phyloP scores from a whole-genome alignment of 2,113 vertebrate genomes.

The Trachemys scripta region DNA sequence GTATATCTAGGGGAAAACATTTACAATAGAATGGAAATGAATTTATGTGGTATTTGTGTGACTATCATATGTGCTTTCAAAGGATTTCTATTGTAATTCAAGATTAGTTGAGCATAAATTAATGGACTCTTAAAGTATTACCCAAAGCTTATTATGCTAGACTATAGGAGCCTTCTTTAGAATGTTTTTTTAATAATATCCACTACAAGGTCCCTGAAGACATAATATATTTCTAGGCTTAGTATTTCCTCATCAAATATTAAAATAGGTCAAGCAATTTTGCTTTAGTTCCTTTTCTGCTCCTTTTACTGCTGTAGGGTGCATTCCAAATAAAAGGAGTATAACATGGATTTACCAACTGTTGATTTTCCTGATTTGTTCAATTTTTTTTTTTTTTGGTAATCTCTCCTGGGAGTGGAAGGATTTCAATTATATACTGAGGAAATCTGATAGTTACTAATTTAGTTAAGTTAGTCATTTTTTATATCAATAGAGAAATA shows the following conservation, averaged over 20 bases:
- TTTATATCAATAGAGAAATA: neutral
- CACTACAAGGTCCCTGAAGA: constrained; percentile 45
- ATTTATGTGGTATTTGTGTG: constrained; percentile 58
- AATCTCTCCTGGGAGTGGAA: constrained; percentile 4
- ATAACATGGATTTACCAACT: constrained; percentile 40
- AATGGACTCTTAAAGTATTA: constrained; percentile 74
- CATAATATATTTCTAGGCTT: constrained; percentile 42
- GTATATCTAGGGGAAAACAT: constrained; percentile 30
- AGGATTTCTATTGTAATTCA: constrained; percentile 72
- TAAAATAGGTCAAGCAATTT: constrained; percentile 67
- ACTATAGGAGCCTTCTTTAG: constrained; percentile 36
- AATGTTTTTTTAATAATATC: constrained; percentile 64
- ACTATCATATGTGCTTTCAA: constrained; percentile 61
- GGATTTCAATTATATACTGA: neutral
- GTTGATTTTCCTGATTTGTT: constrained; percentile 35
- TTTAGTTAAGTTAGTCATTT: constrained; percentile 20
- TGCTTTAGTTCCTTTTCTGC: constrained; percentile 32
- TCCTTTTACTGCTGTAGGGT: neutral
- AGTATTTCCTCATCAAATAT: constrained; percentile 70
- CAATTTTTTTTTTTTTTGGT: constrained; percentile 37
- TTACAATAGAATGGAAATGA: constrained; percentile 54
- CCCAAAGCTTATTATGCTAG: constrained; percentile 68
- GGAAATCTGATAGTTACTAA: constrained; percentile 32
- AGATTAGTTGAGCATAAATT: constrained; percentile 71
- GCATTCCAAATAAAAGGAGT: constrained; percentile 21